Evolutionary conservation across 2,797 vertebrate species (phyloP).

Genomic region (Trachops cirrhosus): DNA sequence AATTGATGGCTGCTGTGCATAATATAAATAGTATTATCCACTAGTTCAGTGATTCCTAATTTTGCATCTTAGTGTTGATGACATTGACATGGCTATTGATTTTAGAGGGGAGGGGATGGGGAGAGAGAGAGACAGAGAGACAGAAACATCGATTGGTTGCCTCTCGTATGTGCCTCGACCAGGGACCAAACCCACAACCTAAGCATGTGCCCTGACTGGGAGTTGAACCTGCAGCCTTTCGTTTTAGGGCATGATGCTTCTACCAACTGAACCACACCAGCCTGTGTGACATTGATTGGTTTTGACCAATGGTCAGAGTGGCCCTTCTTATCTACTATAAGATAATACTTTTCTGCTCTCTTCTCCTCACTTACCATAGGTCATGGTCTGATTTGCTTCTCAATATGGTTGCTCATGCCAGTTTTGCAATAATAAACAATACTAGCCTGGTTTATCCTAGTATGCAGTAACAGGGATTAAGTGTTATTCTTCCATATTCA

Average conservation of each 20-base stretch:
- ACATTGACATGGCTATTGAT: not conserved
- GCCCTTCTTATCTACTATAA: not conserved
- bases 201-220: not conserved
- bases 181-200: not conserved
- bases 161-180: not conserved
- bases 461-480: not conserved
- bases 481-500: not conserved
- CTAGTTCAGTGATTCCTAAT: not conserved
- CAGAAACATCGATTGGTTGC: not conserved
- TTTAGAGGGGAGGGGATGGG: not conserved
- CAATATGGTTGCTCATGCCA: not conserved
- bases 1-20: not conserved
- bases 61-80: slow-evolving; percentile 20
- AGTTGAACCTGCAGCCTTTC: not conserved
- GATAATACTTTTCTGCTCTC: not conserved
- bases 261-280: not conserved
- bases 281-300: not conserved
- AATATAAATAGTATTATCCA: slow-evolving; percentile 23
- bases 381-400: not conserved
- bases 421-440: not conserved
- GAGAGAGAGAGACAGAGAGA: no score
- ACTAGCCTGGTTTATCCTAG: not conserved
- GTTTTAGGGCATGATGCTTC: not conserved
- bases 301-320: not conserved
- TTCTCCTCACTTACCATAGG: not conserved